These are phyloP conservation scores for Mus spretus DNA, from an alignment of 2,797 vertebrate species.

Conservation along the genomic window DNA sequence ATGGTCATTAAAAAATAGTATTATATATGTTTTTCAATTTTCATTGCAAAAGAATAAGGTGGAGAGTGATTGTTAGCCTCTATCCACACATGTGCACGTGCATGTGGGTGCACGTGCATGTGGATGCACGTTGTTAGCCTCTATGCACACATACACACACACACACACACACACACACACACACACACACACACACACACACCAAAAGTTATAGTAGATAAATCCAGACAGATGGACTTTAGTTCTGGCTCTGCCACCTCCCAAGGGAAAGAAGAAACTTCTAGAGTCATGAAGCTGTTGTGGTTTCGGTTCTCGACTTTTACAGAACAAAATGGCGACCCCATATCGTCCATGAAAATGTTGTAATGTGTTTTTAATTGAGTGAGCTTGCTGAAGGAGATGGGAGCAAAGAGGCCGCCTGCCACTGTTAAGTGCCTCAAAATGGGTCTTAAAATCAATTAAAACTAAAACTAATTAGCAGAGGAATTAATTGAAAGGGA, in stretches of 20 bases:
- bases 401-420: constrained; percentile 66
- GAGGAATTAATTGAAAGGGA: constrained; percentile 78
- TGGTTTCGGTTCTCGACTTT: constrained; percentile 27
- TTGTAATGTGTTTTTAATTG: constrained; percentile 81
- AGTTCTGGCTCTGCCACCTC: background rate
- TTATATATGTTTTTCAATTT: background rate
- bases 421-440: constrained; percentile 78
- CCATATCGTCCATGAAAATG: constrained; percentile 23
- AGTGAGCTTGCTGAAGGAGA: constrained; percentile 68
- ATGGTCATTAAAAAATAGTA: background rate
- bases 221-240: background rate
- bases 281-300: fast-evolving
- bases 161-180: background rate
- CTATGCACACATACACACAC: background rate
- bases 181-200: background rate
- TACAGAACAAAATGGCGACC: constrained; percentile 78
- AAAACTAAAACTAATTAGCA: constrained; percentile 82
- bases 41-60: background rate
- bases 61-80: background rate
- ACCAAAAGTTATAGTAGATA: background rate
- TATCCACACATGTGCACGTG: background rate
- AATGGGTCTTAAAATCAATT: constrained; percentile 82
- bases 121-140: no score
- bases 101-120: background rate
- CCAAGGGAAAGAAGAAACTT: background rate